Base-by-base conservation (phyloP, 1,140 invertebrate genomes). In the Drosophila teissieri region DNA sequence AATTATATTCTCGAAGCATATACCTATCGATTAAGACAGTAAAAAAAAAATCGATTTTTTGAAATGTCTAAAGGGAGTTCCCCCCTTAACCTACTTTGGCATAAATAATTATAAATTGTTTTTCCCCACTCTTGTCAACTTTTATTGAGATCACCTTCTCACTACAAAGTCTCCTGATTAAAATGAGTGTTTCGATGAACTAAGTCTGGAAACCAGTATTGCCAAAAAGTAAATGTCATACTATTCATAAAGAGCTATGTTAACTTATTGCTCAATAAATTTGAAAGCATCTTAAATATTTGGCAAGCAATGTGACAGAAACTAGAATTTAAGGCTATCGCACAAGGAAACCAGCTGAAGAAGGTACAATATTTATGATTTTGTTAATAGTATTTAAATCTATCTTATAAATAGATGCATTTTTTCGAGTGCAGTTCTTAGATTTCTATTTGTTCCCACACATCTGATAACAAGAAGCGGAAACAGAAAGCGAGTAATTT, bases 401-500 rank as follows among this genome's bases (percentile, higher is more conserved):
- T 3, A 10, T 7, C 8, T 10, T 44, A 44, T 19, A 12, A 22
- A 22, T 15, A 22, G 8, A 0, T 27, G 5, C 2, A 19, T 61
- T 48, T 61, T 10, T 24, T 7, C 12, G 11, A 68, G 37, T 63
- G 39, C 31, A 39, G 12, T 14, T 44, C 37, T 14, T 4, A 37
- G 15, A 36, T 40, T 52, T 55, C 10, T 34, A 63, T 62, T 56
- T 72, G 19, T 64, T 78, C 51, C 34, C 64, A 57, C 36, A 37
- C 34, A 70, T 70, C 67, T 36, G 70, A 75, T 55, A 64, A 53
- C 31, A 65, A 75, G 56, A 76, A 86, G 70, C 83, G 83, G 83
- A 86, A 88, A 83, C 72, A 69, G 37, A 63, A 60, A 45, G 69
- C 48, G 57, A 53, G 65, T 70, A 79, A 89, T 88, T 89, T 89